These are phyloP conservation scores for Drosophila neocordata DNA, from an alignment of 1,140 invertebrate species.

Conservation along the genomic window DNA sequence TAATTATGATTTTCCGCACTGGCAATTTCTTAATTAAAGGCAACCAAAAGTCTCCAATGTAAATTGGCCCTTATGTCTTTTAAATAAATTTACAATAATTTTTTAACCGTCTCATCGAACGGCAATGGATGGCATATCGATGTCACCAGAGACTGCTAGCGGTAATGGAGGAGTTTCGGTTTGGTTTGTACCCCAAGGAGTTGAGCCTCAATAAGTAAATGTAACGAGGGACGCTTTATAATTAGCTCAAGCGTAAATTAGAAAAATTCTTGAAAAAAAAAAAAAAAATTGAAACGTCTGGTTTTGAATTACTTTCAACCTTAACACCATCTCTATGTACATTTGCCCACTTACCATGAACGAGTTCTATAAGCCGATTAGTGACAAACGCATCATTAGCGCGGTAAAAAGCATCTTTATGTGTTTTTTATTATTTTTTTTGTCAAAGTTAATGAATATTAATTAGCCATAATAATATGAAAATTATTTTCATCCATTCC, in stretches of 20 bases:
- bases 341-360: not conserved
- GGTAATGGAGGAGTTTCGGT: too few relatives aligned
- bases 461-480: slow-evolving; percentile 72
- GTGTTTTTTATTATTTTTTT: not conserved
- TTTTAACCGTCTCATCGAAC: slow-evolving; percentile 24
- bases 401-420: not conserved
- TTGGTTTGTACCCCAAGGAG: not conserved
- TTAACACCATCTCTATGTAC: not conserved
- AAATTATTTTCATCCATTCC: slow-evolving; percentile 21
- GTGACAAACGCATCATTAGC: slow-evolving; percentile 43
- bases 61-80: slow-evolving; percentile 68
- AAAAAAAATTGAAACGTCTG: too few relatives aligned
- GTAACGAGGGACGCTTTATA: not conserved
- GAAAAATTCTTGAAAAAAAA: too few relatives aligned
- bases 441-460: slow-evolving; percentile 62
- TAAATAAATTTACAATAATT: slow-evolving; percentile 75
- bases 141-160: not conserved
- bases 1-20: slow-evolving; percentile 79
- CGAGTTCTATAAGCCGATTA: slow-evolving; percentile 42
- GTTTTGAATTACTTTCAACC: not conserved
- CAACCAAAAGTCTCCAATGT: slow-evolving; percentile 32
- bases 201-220: not conserved
- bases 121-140: not conserved
- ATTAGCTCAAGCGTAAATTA: not conserved
- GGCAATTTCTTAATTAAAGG: slow-evolving; percentile 75